Percentiles rank a stretch among this genome's conserved stretches.
Evolutionary conservation across 2,113 vertebrate genomes (phyloP).

Genomic region (Tauraco erythrolophus): DNA sequence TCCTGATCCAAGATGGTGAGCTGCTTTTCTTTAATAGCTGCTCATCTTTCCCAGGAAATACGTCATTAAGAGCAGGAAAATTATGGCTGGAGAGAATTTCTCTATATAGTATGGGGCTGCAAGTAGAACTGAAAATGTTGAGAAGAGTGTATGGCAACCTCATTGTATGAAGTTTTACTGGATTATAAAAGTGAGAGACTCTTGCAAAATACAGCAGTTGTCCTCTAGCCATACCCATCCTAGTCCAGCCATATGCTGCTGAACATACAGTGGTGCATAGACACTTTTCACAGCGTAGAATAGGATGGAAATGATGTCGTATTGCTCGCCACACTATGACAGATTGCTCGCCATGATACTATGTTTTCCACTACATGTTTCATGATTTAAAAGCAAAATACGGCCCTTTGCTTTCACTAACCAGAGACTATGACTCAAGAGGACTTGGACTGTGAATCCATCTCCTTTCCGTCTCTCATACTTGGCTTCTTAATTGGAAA

Average conservation of each 20-base stretch:
- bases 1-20: neutral
- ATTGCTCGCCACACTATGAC: neutral
- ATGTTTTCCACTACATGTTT: neutral
- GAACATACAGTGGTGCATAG: neutral
- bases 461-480: neutral
- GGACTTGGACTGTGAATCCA: neutral
- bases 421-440: neutral
- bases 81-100: neutral
- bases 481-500: conserved; percentile 28
- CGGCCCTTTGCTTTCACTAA: neutral
- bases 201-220: neutral
- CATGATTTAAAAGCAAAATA: neutral
- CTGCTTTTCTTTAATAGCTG: neutral
- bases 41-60: neutral
- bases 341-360: neutral
- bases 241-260: neutral
- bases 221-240: neutral
- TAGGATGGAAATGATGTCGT: neutral
- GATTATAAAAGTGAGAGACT: neutral
- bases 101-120: neutral
- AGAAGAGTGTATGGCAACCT: neutral
- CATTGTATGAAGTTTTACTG: neutral
- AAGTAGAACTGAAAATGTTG: neutral
- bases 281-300: neutral
- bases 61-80: neutral